A percentile compares a stretch with the other conserved stretches of the same genome.
Conservation (phyloP, 37 sponge, comb jelly and placozoan species). For the Ephydatia muelleri region DNA sequence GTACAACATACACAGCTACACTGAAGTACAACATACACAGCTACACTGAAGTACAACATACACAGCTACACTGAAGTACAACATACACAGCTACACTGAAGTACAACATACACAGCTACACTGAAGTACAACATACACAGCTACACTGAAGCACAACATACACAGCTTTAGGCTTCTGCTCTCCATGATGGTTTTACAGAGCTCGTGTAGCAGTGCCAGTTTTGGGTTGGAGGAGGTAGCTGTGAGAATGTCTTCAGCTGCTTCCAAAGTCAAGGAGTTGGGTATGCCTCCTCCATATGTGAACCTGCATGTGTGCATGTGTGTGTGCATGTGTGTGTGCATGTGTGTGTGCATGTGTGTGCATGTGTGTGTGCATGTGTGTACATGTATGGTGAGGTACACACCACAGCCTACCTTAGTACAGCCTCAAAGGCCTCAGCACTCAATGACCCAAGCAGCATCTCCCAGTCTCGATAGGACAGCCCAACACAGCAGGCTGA, state of each 20-base stretch:
- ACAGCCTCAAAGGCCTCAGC: slow-evolving; percentile 7
- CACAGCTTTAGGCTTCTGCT: slow-evolving; percentile 49
- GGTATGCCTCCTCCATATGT: slow-evolving; percentile 31
- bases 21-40: too few species aligned
- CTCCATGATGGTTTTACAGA: slow-evolving; percentile 43
- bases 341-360: slow-evolving; percentile 14
- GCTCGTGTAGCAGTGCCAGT: slow-evolving; percentile 21
- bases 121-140: too few species aligned
- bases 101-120: too few species aligned
- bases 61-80: too few species aligned
- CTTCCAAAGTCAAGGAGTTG: neutral
- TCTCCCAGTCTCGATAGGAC: slow-evolving; percentile 55
- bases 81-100: too few species aligned
- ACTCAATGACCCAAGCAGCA: slow-evolving; percentile 10
- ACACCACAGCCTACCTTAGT: slow-evolving; percentile 17
- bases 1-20: too few species aligned
- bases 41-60: too few species aligned
- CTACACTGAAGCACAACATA: slow-evolving; percentile 12
- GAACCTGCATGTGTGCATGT: slow-evolving; percentile 1
- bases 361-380: neutral
- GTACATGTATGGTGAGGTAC: neutral
- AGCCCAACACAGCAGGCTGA: slow-evolving; percentile 12
- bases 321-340: neutral
- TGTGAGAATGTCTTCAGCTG: slow-evolving; percentile 38
- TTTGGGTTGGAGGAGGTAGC: slow-evolving; percentile 11